A percentile compares a stretch with the other conserved stretches of the same genome.
phyloP scores from a whole-genome alignment of 2,113 vertebrate species.

The Gobius niger region DNA sequence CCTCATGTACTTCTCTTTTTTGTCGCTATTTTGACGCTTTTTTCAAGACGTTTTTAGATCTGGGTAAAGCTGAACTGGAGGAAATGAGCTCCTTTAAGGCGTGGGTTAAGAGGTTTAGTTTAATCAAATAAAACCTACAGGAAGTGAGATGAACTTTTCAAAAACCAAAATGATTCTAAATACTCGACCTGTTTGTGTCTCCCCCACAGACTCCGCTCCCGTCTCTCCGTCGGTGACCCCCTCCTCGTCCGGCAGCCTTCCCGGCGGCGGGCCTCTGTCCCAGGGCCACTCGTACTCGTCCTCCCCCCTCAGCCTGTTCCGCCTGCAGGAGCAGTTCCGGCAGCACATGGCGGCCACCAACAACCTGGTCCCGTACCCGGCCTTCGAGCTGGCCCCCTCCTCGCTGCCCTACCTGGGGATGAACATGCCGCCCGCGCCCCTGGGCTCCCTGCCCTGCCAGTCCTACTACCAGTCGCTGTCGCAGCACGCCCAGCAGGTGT shows the following conservation, averaged over 20 bases:
- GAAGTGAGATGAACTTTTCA: background rate
- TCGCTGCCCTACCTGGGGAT: conserved; percentile 94
- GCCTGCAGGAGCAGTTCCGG: conserved; percentile 97
- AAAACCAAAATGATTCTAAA: background rate
- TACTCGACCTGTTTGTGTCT: background rate
- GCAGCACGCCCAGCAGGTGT: conserved; percentile 92
- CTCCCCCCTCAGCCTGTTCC: conserved; percentile 96
- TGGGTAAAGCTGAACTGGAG: too few species aligned
- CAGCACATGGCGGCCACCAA: conserved; percentile 99
- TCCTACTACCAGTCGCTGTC: conserved; percentile 98
- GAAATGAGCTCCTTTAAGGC: too few species aligned
- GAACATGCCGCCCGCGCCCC: conserved; percentile 87
- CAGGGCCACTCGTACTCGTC: conserved; percentile 95
- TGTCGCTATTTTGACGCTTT: too few species aligned
- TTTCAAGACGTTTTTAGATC: too few species aligned
- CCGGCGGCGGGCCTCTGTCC: conserved; percentile 76
- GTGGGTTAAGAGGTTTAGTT: too few species aligned
- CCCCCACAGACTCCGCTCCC: conserved; percentile 85
- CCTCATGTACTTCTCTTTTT: too few species aligned
- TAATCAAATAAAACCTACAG: too few species aligned
- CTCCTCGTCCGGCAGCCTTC: conserved; percentile 76
- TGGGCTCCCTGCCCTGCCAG: conserved; percentile 95
- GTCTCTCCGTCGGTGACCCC: conserved; percentile 77
- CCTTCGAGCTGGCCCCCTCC: conserved; percentile 90
- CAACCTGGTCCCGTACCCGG: conserved; percentile 96